Evolutionary conservation across 2,888 invertebrate species (phyloP).

Genomic region (Scelioninae gen. 1): DNA sequence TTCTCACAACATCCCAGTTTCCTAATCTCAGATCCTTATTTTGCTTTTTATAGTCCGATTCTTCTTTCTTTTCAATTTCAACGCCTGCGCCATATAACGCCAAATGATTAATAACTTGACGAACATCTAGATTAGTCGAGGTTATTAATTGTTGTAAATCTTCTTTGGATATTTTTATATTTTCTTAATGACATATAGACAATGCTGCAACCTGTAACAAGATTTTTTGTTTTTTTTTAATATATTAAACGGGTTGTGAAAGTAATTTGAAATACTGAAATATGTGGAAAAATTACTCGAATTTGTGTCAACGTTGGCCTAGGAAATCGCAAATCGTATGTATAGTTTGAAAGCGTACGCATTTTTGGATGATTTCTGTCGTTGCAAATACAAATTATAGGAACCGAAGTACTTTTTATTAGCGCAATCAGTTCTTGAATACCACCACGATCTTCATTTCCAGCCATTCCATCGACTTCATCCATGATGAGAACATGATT

Average conservation of each 20-base stretch:
- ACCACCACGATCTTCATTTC: constrained; percentile 99
- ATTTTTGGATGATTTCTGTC: constrained; percentile 97
- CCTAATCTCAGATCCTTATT: constrained; percentile 95
- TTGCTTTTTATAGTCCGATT: constrained; percentile 56
- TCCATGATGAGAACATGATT: constrained; percentile 99
- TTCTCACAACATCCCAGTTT: constrained; percentile 96
- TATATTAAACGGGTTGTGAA: too few relatives aligned
- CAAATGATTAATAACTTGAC: constrained; percentile 96
- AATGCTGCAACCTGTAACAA: constrained; percentile 91
- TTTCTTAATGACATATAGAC: constrained; percentile 96
- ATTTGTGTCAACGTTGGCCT: constrained; percentile 95
- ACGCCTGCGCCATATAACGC: constrained; percentile 89
- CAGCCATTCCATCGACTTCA: constrained; percentile 99
- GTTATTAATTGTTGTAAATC: constrained; percentile 92
- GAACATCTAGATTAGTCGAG: constrained; percentile 95
- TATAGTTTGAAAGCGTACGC: constrained; percentile 95
- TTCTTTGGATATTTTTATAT: constrained; percentile 91
- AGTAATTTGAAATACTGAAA: too few relatives aligned
- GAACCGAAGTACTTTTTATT: constrained; percentile 94
- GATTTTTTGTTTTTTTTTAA: too few relatives aligned
- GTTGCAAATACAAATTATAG: constrained; percentile 99
- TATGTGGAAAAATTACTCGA: too few relatives aligned
- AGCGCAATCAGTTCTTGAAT: constrained; percentile 96
- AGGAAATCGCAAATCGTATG: constrained; percentile 95
- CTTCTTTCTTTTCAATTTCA: constrained; percentile 38